A percentile compares a stretch with the other conserved stretches of the same genome.
Conservation (phyloP, 2,888 invertebrate genomes). For the Cosmorhoe ocellata region DNA sequence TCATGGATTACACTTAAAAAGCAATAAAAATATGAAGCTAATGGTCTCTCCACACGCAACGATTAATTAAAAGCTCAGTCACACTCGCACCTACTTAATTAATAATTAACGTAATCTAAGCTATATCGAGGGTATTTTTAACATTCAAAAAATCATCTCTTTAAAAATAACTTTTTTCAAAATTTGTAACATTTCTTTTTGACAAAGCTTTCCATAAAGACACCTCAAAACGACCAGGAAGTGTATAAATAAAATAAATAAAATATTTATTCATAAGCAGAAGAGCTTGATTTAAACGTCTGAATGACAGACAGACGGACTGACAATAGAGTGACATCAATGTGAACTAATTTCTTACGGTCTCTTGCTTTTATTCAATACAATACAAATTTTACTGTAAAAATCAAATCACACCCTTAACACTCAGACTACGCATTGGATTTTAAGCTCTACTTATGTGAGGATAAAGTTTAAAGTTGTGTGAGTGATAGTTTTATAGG, state of each 20-base stretch:
- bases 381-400: constrained; percentile 36
- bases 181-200: no score
- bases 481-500: constrained; percentile 24
- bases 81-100: constrained; percentile 25
- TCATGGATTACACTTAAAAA: constrained; percentile 21
- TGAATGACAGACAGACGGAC: constrained; percentile 44
- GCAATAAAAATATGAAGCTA: constrained; percentile 13
- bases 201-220: neutral
- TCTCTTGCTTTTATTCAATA: constrained; percentile 65
- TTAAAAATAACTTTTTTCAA: no score
- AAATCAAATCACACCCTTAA: constrained; percentile 40
- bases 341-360: constrained; percentile 78
- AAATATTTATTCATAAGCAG: constrained; percentile 26
- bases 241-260: constrained; percentile 9
- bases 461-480: constrained; percentile 26
- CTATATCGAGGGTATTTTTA: neutral
- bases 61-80: constrained; percentile 27
- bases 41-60: constrained; percentile 31
- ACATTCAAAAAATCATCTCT: no score
- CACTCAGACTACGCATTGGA: constrained; percentile 9
- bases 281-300: constrained; percentile 21
- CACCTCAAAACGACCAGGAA: constrained; percentile 15
- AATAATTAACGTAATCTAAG: constrained; percentile 19
- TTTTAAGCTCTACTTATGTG: constrained; percentile 10
- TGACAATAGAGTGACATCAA: constrained; percentile 64